Conservation (phyloP, 2,888 invertebrate species). For the Autographa gamma region DNA sequence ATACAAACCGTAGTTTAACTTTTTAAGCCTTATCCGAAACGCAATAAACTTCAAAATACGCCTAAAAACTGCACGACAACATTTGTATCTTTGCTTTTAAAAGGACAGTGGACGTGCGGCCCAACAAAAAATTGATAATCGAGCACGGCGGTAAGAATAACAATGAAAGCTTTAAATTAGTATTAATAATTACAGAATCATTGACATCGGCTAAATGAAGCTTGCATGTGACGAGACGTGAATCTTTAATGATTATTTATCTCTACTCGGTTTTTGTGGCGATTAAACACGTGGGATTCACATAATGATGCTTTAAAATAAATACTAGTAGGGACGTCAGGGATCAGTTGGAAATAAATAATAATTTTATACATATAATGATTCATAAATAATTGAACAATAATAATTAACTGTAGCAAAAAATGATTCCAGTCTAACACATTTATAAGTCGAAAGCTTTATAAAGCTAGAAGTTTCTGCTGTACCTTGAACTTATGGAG, state of each 20-base stretch:
- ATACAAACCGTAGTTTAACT: conserved; percentile 61
- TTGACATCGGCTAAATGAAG: conserved; percentile 80
- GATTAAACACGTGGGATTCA: conserved; percentile 46
- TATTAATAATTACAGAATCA: conserved; percentile 85
- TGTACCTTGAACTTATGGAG: conserved; percentile 40
- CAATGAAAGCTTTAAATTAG: conserved; percentile 86
- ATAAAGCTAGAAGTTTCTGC: conserved; percentile 28
- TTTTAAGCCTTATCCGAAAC: conserved; percentile 66
- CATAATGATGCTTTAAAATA: conserved; percentile 26
- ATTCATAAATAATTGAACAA: conserved; percentile 3
- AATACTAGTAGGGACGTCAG: conserved; percentile 12
- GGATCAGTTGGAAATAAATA: background rate
- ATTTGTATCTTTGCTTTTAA: conserved; percentile 68
- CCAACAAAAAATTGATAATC: conserved; percentile 81
- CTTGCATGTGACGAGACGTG: conserved; percentile 74
- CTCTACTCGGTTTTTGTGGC: conserved; percentile 45
- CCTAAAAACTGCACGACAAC: conserved; percentile 57
- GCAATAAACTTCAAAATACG: conserved; percentile 67
- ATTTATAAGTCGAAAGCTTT: conserved; percentile 16
- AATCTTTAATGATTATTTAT: conserved; percentile 74
- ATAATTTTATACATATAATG: background rate
- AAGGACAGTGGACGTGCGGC: conserved; percentile 77
- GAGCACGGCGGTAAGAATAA: conserved; percentile 77
- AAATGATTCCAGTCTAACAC: background rate
- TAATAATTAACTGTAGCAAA: background rate